Evolutionary conservation across 2,113 vertebrate species (phyloP).

Genomic region (Bubo blakistoni): DNA sequence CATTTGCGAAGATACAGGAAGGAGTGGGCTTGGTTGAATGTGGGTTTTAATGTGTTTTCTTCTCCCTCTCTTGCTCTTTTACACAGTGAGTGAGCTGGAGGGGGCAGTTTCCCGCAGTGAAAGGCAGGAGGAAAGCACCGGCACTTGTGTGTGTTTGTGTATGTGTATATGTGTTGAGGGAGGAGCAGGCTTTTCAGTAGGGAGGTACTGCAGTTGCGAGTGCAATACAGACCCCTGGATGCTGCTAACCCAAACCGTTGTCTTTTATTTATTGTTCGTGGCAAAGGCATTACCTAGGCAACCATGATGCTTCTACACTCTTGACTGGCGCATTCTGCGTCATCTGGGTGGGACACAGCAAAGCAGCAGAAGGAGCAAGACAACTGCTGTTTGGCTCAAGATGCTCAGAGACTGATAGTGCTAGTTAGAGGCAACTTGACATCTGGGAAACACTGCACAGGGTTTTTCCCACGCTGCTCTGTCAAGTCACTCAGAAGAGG

Average conservation of each 20-base stretch:
- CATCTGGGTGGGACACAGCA: background rate
- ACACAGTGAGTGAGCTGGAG: background rate
- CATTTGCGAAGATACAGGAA: background rate
- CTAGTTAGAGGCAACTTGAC: background rate
- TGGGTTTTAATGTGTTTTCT: background rate
- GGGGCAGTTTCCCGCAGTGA: background rate
- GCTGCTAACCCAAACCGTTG: background rate
- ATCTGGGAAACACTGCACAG: background rate
- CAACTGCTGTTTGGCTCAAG: background rate
- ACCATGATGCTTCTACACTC: conserved; percentile 18
- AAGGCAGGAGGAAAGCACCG: background rate
- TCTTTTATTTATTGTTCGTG: conserved; percentile 6
- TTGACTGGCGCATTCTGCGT: background rate
- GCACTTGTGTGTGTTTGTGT: background rate
- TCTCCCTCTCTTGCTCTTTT: background rate
- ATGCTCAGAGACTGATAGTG: background rate
- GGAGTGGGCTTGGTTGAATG: background rate
- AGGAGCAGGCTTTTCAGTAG: background rate
- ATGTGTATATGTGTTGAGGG: accelerated
- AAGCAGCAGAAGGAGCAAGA: background rate
- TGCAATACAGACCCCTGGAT: background rate
- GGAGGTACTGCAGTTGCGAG: background rate
- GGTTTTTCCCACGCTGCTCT: background rate
- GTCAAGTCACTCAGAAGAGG: background rate
- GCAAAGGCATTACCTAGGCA: conserved; percentile 40